These are phyloP conservation scores for Serinus canaria DNA, from an alignment of 2,113 vertebrate genomes.

Conservation along the genomic window DNA sequence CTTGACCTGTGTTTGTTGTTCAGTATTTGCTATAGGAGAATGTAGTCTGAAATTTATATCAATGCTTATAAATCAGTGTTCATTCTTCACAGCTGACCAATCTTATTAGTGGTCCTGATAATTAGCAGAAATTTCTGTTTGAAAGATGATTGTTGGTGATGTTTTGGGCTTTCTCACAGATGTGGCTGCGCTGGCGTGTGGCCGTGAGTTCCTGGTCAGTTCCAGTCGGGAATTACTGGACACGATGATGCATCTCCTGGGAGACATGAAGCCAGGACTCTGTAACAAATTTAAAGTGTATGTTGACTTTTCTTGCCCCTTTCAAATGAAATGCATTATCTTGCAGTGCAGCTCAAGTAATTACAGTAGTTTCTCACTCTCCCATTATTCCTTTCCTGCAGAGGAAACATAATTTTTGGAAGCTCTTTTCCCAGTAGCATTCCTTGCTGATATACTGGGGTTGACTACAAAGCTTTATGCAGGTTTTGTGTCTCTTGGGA, in stretches of 20 bases:
- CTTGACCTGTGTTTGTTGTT: neutral
- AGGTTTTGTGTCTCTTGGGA: neutral
- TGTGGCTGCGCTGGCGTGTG: conserved; percentile 85
- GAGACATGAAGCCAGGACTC: conserved; percentile 82
- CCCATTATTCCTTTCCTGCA: neutral
- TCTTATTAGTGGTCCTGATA: neutral
- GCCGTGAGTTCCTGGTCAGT: conserved; percentile 88
- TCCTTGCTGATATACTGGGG: neutral
- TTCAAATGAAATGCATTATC: neutral
- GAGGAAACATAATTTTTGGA: neutral
- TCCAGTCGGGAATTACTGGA: conserved; percentile 80
- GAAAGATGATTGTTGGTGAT: neutral
- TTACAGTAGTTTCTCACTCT: neutral
- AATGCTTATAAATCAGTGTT: neutral
- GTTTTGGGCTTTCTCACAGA: conserved; percentile 74
- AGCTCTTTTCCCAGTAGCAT: neutral
- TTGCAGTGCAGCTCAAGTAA: neutral
- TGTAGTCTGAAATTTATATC: neutral
- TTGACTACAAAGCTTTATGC: neutral
- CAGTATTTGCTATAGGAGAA: neutral
- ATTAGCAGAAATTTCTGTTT: neutral
- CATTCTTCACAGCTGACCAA: neutral
- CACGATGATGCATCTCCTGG: conserved; percentile 85
- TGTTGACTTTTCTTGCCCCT: neutral
- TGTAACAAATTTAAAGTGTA: conserved; percentile 94